These are phyloP conservation scores for Threskiornis aethiopicus DNA, from an alignment of 2,797 vertebrate genomes.

Conservation along the genomic window DNA sequence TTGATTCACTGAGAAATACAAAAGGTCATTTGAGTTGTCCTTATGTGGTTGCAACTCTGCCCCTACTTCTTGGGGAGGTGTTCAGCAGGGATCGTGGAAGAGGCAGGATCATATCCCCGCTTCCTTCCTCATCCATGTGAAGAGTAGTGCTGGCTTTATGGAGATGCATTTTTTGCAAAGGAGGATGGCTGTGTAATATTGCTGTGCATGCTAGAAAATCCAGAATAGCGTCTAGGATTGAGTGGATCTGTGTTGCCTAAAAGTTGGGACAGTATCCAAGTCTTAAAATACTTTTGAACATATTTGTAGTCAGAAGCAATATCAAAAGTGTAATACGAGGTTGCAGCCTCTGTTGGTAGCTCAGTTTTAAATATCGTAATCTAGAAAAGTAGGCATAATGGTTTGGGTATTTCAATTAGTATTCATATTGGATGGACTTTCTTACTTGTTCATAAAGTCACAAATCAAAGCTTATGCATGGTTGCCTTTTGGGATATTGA, in stretches of 20 bases:
- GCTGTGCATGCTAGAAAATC: neutral
- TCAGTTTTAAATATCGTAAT: neutral
- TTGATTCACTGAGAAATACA: neutral
- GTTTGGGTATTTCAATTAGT: constrained; percentile 20
- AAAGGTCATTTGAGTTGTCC: neutral
- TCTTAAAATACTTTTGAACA: neutral
- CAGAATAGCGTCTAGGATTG: neutral
- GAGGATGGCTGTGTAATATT: neutral
- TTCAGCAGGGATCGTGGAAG: neutral
- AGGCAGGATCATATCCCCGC: neutral
- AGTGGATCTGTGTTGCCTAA: neutral
- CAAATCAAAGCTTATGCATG: constrained; percentile 44
- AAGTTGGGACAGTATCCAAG: neutral
- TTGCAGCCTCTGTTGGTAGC: neutral
- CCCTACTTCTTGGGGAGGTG: neutral
- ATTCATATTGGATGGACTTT: neutral
- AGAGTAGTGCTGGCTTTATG: neutral
- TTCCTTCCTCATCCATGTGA: neutral
- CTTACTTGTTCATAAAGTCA: constrained; percentile 55
- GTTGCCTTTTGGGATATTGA: constrained; percentile 56
- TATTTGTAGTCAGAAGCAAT: neutral
- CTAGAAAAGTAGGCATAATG: neutral
- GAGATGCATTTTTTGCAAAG: neutral
- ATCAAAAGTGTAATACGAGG: neutral
- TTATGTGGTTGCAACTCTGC: neutral